Percentiles rank a stretch among this genome's conserved stretches.
Conservation (phyloP, 2,797 vertebrate species). For the Triplophysa bombifrons region DNA sequence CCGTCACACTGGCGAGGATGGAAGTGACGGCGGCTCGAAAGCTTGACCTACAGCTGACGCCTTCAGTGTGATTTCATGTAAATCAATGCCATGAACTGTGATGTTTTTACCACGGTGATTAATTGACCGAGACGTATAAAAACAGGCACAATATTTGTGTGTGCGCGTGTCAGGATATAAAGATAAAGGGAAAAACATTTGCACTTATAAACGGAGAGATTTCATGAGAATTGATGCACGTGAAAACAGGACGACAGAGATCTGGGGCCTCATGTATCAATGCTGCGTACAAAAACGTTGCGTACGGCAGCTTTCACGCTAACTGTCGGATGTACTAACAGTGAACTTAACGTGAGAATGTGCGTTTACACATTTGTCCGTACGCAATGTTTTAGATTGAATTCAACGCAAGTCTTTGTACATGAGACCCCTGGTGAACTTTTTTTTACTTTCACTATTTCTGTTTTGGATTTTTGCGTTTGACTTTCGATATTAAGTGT, state of each 20-base stretch:
- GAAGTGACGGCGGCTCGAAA: background rate
- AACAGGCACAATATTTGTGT: conserved; percentile 15
- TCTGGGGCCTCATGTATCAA: no score
- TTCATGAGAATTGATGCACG: conserved; percentile 41
- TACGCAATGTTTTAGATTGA: no score
- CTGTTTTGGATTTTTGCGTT: conserved; percentile 65
- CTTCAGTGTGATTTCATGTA: conserved; percentile 16
- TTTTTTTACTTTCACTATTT: conserved; percentile 58
- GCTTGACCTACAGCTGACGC: background rate
- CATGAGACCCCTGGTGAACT: background rate
- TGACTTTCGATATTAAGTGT: conserved; percentile 66
- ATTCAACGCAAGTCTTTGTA: no score
- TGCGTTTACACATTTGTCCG: no score
- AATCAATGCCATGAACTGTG: conserved; percentile 25
- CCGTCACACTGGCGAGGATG: conserved; percentile 4
- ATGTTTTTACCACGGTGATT: conserved; percentile 25
- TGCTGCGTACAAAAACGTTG: no score
- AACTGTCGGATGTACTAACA: no score
- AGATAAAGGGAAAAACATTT: conserved; percentile 63
- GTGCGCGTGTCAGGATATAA: conserved; percentile 17
- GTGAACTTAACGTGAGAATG: no score
- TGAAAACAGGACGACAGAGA: conserved; percentile 14
- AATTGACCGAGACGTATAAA: background rate
- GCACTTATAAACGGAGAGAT: conserved; percentile 67
- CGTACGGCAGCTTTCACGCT: no score